These are phyloP conservation scores for Patella depressa DNA, from an alignment of 2,888 invertebrate species.

Conservation along the genomic window DNA sequence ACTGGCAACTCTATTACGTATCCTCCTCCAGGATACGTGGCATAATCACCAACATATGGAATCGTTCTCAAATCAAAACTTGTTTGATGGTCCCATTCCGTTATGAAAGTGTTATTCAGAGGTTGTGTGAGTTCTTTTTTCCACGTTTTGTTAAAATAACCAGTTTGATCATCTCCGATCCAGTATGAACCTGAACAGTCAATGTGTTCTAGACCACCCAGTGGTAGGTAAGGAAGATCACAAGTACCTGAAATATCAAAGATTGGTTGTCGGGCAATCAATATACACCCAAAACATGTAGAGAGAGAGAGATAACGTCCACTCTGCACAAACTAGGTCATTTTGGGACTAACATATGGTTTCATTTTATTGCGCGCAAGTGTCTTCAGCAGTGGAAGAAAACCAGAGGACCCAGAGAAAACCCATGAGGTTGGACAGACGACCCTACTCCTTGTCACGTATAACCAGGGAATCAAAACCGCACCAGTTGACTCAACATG, in stretches of 20 bases:
- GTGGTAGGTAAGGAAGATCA: conserved; percentile 19
- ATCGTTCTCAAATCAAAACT: conserved; percentile 43
- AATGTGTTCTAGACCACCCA: conserved; percentile 2
- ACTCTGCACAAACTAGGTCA: too few species aligned
- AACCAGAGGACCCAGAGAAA: too few species aligned
- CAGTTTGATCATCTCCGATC: conserved; percentile 41
- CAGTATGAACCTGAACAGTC: conserved; percentile 42
- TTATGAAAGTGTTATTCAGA: background rate
- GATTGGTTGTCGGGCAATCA: too few species aligned
- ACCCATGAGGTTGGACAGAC: too few species aligned
- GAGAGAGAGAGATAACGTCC: too few species aligned
- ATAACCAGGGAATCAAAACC: too few species aligned
- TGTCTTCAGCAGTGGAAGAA: too few species aligned
- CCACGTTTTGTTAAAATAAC: conserved; percentile 43
- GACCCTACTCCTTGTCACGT: too few species aligned
- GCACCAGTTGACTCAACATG: too few species aligned
- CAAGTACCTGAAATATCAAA: conserved; percentile 24
- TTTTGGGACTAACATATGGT: too few species aligned
- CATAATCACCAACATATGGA: conserved; percentile 43
- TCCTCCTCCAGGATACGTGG: conserved; percentile 59
- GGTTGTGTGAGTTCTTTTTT: conserved; percentile 13
- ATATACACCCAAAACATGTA: too few species aligned
- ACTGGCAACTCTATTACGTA: conserved; percentile 43
- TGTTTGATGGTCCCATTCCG: conserved; percentile 46
- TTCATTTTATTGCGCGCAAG: too few species aligned